A percentile compares a stretch with the other conserved stretches of the same genome.
These are phyloP conservation scores for Muschampia plurimacula DNA, from an alignment of 2,888 invertebrate species.

Conservation along the genomic window DNA sequence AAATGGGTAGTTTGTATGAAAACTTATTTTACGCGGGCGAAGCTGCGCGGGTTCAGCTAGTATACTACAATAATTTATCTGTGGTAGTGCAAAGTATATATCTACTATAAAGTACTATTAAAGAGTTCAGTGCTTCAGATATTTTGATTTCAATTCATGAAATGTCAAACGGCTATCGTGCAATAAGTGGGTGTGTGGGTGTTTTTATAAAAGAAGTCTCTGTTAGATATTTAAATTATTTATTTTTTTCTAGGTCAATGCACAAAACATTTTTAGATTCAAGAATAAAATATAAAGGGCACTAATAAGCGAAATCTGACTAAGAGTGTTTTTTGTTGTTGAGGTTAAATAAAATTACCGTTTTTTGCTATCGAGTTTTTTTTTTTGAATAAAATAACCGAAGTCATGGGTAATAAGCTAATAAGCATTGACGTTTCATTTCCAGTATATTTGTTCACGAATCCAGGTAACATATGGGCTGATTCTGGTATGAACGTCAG, in stretches of 20 bases:
- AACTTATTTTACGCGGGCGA: no score
- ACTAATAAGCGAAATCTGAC: not conserved
- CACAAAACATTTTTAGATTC: constrained; percentile 48
- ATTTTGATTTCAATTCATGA: not conserved
- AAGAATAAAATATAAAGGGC: constrained; percentile 20
- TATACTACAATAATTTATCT: no score
- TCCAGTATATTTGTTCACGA: constrained; percentile 20
- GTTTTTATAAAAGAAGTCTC: not conserved
- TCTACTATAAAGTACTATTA: not conserved
- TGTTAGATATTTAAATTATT: not conserved
- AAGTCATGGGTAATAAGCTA: no score
- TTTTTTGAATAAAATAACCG: no score
- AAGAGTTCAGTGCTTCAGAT: not conserved
- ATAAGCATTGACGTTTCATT: not conserved
- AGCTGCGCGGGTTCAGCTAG: no score
- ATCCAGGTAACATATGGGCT: constrained; percentile 70
- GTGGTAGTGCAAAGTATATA: no score
- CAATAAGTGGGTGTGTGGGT: not conserved
- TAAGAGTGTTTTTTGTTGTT: not conserved
- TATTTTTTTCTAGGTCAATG: constrained; percentile 50
- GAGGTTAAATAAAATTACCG: not conserved
- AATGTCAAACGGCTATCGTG: not conserved
- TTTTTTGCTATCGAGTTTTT: no score
- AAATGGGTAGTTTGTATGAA: no score
- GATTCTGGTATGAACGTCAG: constrained; percentile 78